Evolutionary conservation across 1,140 invertebrate genomes (phyloP), one percentile per base, ranked within the genome.

Genomic region (Cecropterus lyciades): DNA sequence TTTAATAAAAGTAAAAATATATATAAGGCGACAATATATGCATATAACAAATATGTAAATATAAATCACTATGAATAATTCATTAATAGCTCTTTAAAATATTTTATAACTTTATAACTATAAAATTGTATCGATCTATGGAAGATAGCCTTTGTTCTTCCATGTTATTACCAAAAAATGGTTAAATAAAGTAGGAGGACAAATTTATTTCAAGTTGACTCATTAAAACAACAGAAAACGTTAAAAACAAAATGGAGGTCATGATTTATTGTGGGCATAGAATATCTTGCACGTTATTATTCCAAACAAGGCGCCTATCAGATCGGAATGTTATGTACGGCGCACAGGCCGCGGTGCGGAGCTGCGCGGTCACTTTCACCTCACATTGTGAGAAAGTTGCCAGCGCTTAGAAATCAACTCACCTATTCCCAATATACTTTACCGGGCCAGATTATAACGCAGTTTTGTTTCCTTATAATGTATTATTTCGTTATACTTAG

Each of bases 341-440:
- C 24, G 20, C 9, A 42, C 42, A 20, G 20, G 42, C 45, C 46
- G 14, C 57, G 10, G 57, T 20, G 46, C 46, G 16, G 80, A 77
- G 73, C 78, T 75, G 73, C 70, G 79, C 80, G 70, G 75, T 77
- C 79, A 90, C 87, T 90, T 90, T 90, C 87, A 87, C 87, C 87
- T 72, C 69, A 65, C 76, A 73, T 72, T 79, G 68, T 74, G 81
- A 72, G 87, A 90, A 90, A 90, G 87, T 88, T 69, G 80, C 74
- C 80, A 73, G 75, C 78, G 74, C 76, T 84, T 85, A 88, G 81
- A 87, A 82, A 83, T 72, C 67, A 69, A 75, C 69, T 76, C 72
- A 68, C 72, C 81, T 56, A 46, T 27, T 60, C 43, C 56, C 30
- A 60, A 60, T 30, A 57, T 16, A 57, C 20, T 20, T 20, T 20